Evolutionary conservation across 2,113 vertebrate genomes (phyloP), one percentile per base, ranked within the genome.

Genomic region (Embiotoca jacksoni): DNA sequence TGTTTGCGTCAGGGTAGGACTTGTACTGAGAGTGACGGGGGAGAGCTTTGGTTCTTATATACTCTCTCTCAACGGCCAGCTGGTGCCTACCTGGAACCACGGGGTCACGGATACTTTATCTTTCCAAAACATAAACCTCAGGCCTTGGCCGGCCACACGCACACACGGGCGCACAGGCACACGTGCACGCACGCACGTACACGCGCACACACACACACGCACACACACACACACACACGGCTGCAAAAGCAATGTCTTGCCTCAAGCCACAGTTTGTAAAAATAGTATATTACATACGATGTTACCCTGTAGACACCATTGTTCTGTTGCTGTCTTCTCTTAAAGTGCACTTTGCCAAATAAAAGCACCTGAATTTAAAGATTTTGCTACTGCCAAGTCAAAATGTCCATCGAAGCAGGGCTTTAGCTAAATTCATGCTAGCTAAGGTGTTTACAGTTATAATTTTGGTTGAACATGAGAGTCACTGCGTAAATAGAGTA

Each of bases 41-140:
- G 23, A 61, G 56, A 35, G 66, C 68, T 63, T 61, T 81, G 78
- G 85, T 90, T 89, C 87, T 81, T 87, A 91, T 89, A 91, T 91
- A 91, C 84, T 88, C 59, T 76, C 59, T 76, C 62, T 75, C 76
- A 77, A 55, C 23, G 67, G 68, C 78, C 84, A 86, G 75, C 86
- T 86, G 78, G 77, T 83, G 78, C 78, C 87, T 88, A 89, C 89
- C 89, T 91, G 79, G 80, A 92, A 91, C 65, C 85, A 86, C 63
- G 52, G 87, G 78, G 88, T 88, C 75, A 79, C 81, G 75, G 86
- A 85, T 88, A 86, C 85, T 92, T 91, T 83, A 90, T 93, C 90
- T 91, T 87, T 84, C 80, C 86, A 88, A 89, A 88, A 88, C 81
- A 90, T 86, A 89, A 92, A 91, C 88, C 90, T 72, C 85, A 39